A percentile compares a stretch with the other conserved stretches of the same genome.
Evolutionary conservation across 2,888 invertebrate species (phyloP).

Genomic region (Sussaba pulchella): DNA sequence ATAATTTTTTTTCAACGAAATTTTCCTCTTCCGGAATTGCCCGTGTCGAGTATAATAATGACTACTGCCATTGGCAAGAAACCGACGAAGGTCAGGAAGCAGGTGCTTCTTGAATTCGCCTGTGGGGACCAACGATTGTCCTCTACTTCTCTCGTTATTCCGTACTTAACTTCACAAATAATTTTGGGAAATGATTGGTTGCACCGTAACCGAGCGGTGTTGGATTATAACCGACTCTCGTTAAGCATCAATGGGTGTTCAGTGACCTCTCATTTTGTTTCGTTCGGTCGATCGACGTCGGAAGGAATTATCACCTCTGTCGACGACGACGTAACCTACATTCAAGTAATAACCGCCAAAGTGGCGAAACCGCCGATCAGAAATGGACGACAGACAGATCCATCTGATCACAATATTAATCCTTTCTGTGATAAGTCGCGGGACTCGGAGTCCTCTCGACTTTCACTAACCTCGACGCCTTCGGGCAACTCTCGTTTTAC

Average conservation of each 20-base stretch:
- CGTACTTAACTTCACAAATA: conserved; percentile 33
- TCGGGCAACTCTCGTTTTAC: too few relatives aligned
- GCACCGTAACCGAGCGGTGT: not conserved
- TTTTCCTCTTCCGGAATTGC: conserved; percentile 4
- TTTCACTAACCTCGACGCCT: too few relatives aligned
- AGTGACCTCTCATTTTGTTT: not conserved
- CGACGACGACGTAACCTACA: conserved; percentile 34
- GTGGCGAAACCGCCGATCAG: too few relatives aligned
- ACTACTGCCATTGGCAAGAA: conserved; percentile 56
- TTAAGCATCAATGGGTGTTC: conserved; percentile 8
- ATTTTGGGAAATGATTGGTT: conserved; percentile 63
- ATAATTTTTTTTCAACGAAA: not conserved
- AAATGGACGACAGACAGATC: too few relatives aligned
- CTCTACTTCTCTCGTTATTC: conserved; percentile 39
- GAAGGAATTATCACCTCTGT: conserved; percentile 2
- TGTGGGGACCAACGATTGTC: too few relatives aligned
- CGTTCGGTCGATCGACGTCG: conserved; percentile 12
- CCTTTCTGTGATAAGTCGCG: too few relatives aligned
- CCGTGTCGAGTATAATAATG: conserved; percentile 54
- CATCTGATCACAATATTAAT: too few relatives aligned
- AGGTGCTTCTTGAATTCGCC: not conserved
- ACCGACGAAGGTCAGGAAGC: conserved; percentile 1
- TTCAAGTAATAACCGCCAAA: conserved; percentile 20
- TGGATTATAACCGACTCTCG: conserved; percentile 28
- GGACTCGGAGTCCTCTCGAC: too few relatives aligned